Conservation (phyloP, 2,113 vertebrate species). For the Antechinus flavipes region DNA sequence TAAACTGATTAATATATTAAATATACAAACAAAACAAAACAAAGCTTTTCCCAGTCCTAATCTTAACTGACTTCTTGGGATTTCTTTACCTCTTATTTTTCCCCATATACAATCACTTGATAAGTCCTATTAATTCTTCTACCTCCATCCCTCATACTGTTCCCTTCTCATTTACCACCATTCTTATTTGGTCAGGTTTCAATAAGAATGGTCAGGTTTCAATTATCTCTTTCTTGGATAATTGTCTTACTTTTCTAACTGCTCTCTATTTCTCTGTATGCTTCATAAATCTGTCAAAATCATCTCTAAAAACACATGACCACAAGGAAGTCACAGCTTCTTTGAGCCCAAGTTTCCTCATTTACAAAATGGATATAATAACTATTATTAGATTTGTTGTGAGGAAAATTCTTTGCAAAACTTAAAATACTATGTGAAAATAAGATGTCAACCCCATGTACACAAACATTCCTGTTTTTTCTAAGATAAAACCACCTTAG, state of each 20-base stretch:
- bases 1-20: neutral
- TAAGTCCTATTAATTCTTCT: neutral
- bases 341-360: neutral
- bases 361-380: neutral
- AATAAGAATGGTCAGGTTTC: neutral
- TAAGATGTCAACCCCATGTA: neutral
- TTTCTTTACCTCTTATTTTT: neutral
- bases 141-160: neutral
- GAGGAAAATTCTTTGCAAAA: neutral
- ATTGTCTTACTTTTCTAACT: neutral
- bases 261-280: neutral
- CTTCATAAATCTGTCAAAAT: neutral
- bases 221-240: neutral
- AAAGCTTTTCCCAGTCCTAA: neutral
- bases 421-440: neutral
- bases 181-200: neutral
- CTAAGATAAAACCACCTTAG: neutral
- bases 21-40: neutral
- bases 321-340: neutral
- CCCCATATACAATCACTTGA: neutral
- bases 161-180: neutral
- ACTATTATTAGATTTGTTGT: neutral
- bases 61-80: neutral
- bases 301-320: neutral
- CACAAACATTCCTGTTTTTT: neutral